phyloP scores from a whole-genome alignment of 2,888 invertebrate genomes.

The Kryphioiulus occultus region DNA sequence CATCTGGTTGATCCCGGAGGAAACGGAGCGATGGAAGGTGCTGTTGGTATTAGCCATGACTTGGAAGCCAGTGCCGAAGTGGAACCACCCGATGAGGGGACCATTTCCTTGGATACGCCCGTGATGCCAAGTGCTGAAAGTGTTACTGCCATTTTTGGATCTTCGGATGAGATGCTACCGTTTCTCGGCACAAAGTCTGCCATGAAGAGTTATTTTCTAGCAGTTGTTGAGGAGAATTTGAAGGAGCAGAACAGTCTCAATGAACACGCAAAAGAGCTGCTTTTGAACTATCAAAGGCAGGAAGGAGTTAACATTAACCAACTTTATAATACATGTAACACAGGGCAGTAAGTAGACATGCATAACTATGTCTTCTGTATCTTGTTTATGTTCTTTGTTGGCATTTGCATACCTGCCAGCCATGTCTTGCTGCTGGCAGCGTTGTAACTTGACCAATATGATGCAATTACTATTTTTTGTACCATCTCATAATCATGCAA shows the following conservation, averaged over 20 bases:
- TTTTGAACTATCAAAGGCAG: slow-evolving; percentile 50
- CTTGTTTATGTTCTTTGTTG: no score
- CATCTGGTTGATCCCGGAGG: slow-evolving; percentile 49
- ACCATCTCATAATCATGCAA: no score
- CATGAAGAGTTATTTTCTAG: slow-evolving; percentile 49
- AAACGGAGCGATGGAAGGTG: slow-evolving; percentile 52
- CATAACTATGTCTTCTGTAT: background rate
- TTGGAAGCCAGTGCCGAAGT: slow-evolving; percentile 53
- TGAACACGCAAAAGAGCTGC: slow-evolving; percentile 54
- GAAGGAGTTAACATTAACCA: slow-evolving; percentile 55
- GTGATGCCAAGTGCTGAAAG: slow-evolving; percentile 49
- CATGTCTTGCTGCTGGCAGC: no score
- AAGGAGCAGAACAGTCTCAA: slow-evolving; percentile 10
- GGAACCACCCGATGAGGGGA: slow-evolving; percentile 54
- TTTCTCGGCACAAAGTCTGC: slow-evolving; percentile 22
- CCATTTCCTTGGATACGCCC: slow-evolving; percentile 53
- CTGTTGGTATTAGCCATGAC: slow-evolving; percentile 52
- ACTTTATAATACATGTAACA: slow-evolving; percentile 43
- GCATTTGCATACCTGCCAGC: no score
- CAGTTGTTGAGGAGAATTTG: slow-evolving; percentile 53
- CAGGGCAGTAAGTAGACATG: slow-evolving; percentile 40
- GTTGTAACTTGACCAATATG: no score
- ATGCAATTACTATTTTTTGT: no score
- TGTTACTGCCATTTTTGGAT: slow-evolving; percentile 48
- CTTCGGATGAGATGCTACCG: background rate